A percentile compares a stretch with the other conserved stretches of the same genome.
phyloP scores from a whole-genome alignment of 2,888 invertebrate genomes.

The Malacosoma neustria region DNA sequence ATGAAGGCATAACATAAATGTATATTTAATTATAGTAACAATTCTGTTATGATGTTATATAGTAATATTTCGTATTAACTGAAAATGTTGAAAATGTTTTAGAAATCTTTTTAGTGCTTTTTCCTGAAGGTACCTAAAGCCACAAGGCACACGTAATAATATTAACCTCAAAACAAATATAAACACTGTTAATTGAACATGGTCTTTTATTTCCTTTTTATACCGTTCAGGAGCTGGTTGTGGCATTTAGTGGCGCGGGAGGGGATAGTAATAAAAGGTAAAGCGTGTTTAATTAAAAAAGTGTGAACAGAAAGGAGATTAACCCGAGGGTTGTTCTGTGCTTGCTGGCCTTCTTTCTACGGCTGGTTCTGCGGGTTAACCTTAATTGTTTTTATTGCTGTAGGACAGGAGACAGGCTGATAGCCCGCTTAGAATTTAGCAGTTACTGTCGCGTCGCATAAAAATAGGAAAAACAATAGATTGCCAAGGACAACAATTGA shows the following conservation, averaged over 20 bases:
- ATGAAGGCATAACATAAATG: constrained; percentile 21
- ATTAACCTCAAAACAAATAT: constrained; percentile 71
- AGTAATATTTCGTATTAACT: constrained; percentile 37
- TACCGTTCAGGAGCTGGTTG: neutral
- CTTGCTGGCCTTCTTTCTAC: too few species aligned
- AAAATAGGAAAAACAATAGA: too few species aligned
- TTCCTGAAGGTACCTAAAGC: constrained; percentile 60
- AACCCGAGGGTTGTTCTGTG: too few species aligned
- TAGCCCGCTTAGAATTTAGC: too few species aligned
- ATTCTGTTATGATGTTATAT: constrained; percentile 42
- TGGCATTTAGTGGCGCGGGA: neutral
- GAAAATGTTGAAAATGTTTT: constrained; percentile 57
- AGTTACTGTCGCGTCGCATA: too few species aligned
- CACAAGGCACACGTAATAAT: constrained; percentile 64
- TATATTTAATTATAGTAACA: constrained; percentile 40
- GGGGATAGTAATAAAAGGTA: neutral
- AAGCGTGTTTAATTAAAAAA: constrained; percentile 1
- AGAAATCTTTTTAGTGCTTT: constrained; percentile 60
- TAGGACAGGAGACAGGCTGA: too few species aligned
- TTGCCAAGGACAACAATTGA: too few species aligned
- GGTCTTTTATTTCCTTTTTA: constrained; percentile 30
- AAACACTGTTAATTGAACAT: constrained; percentile 68
- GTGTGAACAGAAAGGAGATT: too few species aligned
- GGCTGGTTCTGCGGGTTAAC: too few species aligned
- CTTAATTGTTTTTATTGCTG: too few species aligned